Evolutionary conservation across 2,797 vertebrate genomes (phyloP).

Genomic region (Gymnoscopelus microlampas): DNA sequence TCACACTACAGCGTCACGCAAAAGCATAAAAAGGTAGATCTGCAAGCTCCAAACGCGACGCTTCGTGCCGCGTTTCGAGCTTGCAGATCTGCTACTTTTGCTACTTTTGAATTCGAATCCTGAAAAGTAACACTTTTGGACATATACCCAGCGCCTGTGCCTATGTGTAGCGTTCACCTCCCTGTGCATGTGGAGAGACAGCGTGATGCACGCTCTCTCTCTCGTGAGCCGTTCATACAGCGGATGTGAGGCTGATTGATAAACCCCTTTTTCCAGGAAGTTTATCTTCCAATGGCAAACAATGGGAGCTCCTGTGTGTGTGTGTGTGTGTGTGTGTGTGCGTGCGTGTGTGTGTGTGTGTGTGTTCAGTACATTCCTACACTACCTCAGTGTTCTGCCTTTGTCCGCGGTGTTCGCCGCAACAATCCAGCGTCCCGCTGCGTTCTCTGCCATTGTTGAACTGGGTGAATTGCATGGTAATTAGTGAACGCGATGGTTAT

Average conservation of each 20-base stretch:
- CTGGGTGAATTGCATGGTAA: not conserved
- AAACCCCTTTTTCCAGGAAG: constrained; percentile 55
- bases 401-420: constrained; percentile 9
- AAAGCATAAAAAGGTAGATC: too few species aligned
- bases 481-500: not conserved
- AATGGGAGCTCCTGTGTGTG: constrained; percentile 35
- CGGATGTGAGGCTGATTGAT: constrained; percentile 39
- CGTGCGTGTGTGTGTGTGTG: too few species aligned
- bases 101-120: too few species aligned
- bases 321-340: not conserved
- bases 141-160: too few species aligned
- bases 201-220: not conserved
- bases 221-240: too few species aligned
- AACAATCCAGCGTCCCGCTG: not conserved
- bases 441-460: constrained; percentile 11
- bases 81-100: too few species aligned
- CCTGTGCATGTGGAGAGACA: not conserved
- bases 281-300: constrained; percentile 46
- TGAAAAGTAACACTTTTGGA: too few species aligned
- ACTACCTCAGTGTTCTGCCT: not conserved
- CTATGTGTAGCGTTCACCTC: too few species aligned
- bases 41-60: too few species aligned
- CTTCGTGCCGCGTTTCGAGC: too few species aligned
- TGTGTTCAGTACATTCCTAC: not conserved
- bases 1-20: too few species aligned